Conservation (phyloP, 2,888 invertebrate genomes). For the Parochlus steinenii region DNA sequence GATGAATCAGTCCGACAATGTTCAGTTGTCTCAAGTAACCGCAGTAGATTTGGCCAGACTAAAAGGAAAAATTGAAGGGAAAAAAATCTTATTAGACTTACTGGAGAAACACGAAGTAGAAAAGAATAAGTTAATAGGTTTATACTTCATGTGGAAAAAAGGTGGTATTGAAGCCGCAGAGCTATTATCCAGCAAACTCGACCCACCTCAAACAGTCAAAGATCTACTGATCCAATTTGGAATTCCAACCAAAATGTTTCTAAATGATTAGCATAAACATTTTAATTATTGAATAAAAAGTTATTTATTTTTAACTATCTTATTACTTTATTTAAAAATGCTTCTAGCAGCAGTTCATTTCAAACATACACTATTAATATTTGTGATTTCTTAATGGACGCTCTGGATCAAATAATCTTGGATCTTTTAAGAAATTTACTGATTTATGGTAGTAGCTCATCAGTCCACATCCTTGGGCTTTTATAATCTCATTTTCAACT, state of each 20-base stretch:
- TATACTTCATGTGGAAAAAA: slow-evolving; percentile 20
- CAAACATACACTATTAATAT: too few species aligned
- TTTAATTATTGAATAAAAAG: background rate
- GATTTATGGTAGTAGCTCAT: slow-evolving; percentile 77
- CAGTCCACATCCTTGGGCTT: slow-evolving; percentile 60
- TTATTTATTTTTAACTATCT: background rate
- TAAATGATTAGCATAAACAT: background rate
- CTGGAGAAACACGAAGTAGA: slow-evolving; percentile 14
- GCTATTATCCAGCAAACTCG: slow-evolving; percentile 19
- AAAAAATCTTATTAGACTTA: slow-evolving; percentile 10
- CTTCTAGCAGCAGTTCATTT: too few species aligned
- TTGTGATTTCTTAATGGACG: slow-evolving; percentile 64
- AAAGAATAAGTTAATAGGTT: slow-evolving; percentile 16
- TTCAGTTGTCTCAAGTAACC: too few species aligned
- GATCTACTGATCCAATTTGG: slow-evolving; percentile 12
- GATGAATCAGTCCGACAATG: too few species aligned
- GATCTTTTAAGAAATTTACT: slow-evolving; percentile 65
- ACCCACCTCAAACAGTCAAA: slow-evolving; percentile 15
- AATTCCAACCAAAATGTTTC: background rate
- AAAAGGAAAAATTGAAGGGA: slow-evolving; percentile 4
- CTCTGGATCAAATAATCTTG: slow-evolving; percentile 79
- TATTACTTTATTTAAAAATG: slow-evolving; percentile 1
- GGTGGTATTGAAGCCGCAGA: slow-evolving; percentile 20
- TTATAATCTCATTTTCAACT: slow-evolving; percentile 54
- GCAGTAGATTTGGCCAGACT: too few species aligned